These are phyloP conservation scores for Himalopsyche phryganea DNA, from an alignment of 1,140 invertebrate genomes.

Conservation along the genomic window DNA sequence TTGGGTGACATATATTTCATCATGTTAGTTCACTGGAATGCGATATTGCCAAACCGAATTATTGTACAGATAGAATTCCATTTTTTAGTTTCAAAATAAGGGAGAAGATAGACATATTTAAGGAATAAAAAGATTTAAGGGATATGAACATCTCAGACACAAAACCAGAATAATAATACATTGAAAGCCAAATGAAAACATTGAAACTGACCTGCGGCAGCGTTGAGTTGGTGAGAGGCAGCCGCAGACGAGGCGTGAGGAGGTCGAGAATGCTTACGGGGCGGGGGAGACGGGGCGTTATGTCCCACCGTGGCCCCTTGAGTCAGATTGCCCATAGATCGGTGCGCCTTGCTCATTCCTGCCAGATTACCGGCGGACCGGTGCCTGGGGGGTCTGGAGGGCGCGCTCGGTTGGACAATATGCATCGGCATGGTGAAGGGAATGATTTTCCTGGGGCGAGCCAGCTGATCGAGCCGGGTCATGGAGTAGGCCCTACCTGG, in stretches of 20 bases:
- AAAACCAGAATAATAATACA: too few relatives aligned
- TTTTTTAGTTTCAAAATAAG: too few relatives aligned
- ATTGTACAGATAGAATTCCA: too few relatives aligned
- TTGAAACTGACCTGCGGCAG: too few relatives aligned
- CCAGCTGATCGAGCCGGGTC: constrained; percentile 82
- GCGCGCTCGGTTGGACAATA: constrained; percentile 21
- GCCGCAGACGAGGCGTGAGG: not conserved
- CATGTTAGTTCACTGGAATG: too few relatives aligned
- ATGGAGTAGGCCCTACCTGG: constrained; percentile 89
- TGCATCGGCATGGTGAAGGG: constrained; percentile 33
- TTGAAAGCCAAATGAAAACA: too few relatives aligned
- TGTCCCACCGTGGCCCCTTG: constrained; percentile 1
- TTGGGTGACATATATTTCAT: too few relatives aligned
- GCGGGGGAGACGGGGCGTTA: constrained; percentile 19
- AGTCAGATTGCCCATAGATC: constrained; percentile 20
- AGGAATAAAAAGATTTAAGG: too few relatives aligned
- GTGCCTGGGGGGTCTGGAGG: constrained; percentile 24
- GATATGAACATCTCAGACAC: too few relatives aligned
- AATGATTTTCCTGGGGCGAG: constrained; percentile 58
- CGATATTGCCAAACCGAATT: too few relatives aligned
- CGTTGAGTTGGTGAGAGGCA: too few relatives aligned
- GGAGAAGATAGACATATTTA: too few relatives aligned
- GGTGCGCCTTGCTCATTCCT: constrained; percentile 8
- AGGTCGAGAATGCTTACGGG: constrained; percentile 16
- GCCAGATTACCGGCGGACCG: constrained; percentile 23